Conservation (phyloP, 2,113 vertebrate species). For the Bujurquina vittata region DNA sequence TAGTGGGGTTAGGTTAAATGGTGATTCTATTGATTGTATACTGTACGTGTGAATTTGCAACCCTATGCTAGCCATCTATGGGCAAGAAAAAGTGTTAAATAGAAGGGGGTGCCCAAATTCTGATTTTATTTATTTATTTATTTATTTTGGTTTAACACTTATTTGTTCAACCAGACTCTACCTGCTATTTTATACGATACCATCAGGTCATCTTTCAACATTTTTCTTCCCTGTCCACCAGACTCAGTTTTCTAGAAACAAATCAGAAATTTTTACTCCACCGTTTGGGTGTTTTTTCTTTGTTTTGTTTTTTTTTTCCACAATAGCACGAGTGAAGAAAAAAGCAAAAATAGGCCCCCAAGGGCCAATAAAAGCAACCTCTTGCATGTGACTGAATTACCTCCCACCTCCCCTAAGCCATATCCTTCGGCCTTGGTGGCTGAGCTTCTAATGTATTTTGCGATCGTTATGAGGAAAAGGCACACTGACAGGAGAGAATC, state of each 20-base stretch:
- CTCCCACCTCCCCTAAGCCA: constrained; percentile 24
- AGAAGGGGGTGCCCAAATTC: background rate
- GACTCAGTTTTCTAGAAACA: constrained; percentile 6
- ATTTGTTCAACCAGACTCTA: background rate
- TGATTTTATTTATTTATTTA: background rate
- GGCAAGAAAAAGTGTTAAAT: too few relatives aligned
- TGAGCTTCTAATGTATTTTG: constrained; percentile 51
- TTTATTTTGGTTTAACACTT: background rate
- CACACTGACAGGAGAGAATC: constrained; percentile 41
- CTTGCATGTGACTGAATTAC: constrained; percentile 42
- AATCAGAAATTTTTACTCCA: constrained; percentile 23
- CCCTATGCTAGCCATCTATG: too few relatives aligned
- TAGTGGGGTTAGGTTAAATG: too few relatives aligned
- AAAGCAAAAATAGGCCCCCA: constrained; percentile 30
- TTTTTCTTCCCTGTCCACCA: background rate
- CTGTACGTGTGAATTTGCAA: too few relatives aligned
- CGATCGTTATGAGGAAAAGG: constrained; percentile 25
- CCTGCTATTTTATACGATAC: background rate
- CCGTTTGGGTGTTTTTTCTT: constrained; percentile 16
- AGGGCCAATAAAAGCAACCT: constrained; percentile 45
- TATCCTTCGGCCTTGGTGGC: constrained; percentile 18
- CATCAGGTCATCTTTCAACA: background rate
- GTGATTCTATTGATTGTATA: too few relatives aligned
- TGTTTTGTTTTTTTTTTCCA: background rate
- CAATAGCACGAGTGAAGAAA: constrained; percentile 31